phyloP scores from a whole-genome alignment of 2,113 vertebrate genomes.

The Serilophus lunatus region DNA sequence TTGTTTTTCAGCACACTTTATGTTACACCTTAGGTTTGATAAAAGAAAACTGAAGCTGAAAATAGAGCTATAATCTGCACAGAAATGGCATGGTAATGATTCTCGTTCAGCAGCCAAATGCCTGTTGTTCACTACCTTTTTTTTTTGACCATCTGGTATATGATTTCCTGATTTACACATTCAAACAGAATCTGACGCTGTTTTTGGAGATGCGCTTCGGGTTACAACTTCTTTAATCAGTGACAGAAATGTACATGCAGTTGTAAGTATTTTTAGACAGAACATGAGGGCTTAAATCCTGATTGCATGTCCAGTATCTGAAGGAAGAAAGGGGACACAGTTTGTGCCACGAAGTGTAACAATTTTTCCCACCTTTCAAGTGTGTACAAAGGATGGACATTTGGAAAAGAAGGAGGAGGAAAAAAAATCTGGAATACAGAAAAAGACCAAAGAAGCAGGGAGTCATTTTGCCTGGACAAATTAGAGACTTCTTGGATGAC shows the following conservation, averaged over 20 bases:
- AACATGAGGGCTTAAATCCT: not conserved
- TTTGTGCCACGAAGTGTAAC: not conserved
- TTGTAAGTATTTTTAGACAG: not conserved
- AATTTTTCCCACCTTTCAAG: not conserved
- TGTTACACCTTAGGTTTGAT: not conserved
- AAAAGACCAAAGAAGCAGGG: fast-evolving
- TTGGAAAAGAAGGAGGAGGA: not conserved
- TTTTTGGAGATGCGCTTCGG: not conserved
- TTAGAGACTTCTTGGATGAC: not conserved
- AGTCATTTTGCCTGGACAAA: not conserved
- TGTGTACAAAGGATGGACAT: too few relatives aligned
- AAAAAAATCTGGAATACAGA: not conserved
- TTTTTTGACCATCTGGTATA: not conserved
- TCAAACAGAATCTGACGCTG: not conserved
- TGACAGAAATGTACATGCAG: not conserved
- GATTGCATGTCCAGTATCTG: not conserved
- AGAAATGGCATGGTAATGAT: not conserved
- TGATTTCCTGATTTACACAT: not conserved
- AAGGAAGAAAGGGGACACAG: not conserved
- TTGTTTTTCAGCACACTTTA: not conserved
- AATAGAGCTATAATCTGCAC: not conserved
- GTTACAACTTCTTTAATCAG: not conserved
- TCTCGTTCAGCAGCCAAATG: not conserved
- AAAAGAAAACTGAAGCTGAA: not conserved
- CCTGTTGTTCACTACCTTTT: not conserved